Conservation (phyloP, 1,140 invertebrate genomes). For the Drosophila sucinea region DNA sequence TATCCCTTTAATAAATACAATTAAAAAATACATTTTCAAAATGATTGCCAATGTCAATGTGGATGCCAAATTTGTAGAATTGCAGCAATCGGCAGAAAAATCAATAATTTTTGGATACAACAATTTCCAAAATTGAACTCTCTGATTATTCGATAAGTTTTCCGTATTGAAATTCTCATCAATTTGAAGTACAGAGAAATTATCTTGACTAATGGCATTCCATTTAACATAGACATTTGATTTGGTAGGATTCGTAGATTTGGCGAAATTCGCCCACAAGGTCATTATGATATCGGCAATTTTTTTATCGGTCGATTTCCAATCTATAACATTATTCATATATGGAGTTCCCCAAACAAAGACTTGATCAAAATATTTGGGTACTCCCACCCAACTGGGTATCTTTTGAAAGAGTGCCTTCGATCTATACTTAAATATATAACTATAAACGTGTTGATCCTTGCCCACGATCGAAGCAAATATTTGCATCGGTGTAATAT, state of each 20-base stretch:
- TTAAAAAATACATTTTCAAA: conserved; percentile 38
- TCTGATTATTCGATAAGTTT: conserved; percentile 88
- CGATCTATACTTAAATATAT: conserved; percentile 90
- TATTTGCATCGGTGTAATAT: conserved; percentile 87
- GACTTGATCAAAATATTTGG: conserved; percentile 90
- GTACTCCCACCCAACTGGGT: conserved; percentile 89
- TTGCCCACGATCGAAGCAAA: conserved; percentile 87
- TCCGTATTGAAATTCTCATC: conserved; percentile 90
- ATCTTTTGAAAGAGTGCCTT: conserved; percentile 86
- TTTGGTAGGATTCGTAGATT: conserved; percentile 88
- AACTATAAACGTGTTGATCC: conserved; percentile 86
- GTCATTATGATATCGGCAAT: conserved; percentile 90
- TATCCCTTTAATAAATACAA: neutral
- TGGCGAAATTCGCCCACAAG: conserved; percentile 90
- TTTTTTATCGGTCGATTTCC: conserved; percentile 90
- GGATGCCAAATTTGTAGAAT: conserved; percentile 75
- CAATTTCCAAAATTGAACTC: conserved; percentile 91
- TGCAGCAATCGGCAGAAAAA: conserved; percentile 88
- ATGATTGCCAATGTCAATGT: conserved; percentile 20
- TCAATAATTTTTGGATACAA: conserved; percentile 90
- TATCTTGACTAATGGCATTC: conserved; percentile 87
- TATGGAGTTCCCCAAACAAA: conserved; percentile 91
- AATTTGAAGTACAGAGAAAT: conserved; percentile 88
- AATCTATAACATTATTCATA: conserved; percentile 86
- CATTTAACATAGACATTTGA: conserved; percentile 88